Percentiles rank a stretch among this genome's conserved stretches.
Conservation (phyloP, 2,797 vertebrate species). For the Sebastes iracundus region DNA sequence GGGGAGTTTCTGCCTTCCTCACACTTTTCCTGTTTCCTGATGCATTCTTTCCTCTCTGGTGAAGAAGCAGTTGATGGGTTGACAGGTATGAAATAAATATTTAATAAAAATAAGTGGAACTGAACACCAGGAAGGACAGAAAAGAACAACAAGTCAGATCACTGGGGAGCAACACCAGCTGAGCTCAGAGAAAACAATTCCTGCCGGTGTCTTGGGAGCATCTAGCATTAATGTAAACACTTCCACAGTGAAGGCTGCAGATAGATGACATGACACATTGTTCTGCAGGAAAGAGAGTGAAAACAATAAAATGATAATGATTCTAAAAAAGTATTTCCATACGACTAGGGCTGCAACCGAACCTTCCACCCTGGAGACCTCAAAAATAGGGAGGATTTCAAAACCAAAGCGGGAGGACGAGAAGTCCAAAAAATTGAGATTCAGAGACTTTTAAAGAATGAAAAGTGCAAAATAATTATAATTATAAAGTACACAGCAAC, state of each 20-base stretch:
- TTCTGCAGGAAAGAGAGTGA: slow-evolving; percentile 12
- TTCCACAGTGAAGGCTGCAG: slow-evolving; percentile 9
- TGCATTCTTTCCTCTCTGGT: slow-evolving; percentile 48
- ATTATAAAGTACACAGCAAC: too few species aligned
- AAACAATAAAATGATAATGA: background rate
- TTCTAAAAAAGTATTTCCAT: background rate
- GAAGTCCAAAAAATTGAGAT: too few species aligned
- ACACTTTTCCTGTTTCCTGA: slow-evolving; percentile 52
- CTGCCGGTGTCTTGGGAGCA: slow-evolving; percentile 16
- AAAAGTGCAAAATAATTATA: too few species aligned
- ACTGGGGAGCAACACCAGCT: slow-evolving; percentile 25
- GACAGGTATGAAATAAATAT: slow-evolving; percentile 34
- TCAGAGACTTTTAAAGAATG: too few species aligned
- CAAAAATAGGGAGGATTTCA: too few species aligned
- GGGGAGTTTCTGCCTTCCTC: slow-evolving; percentile 48
- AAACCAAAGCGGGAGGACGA: too few species aligned
- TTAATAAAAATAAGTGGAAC: slow-evolving; percentile 26
- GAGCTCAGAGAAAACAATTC: slow-evolving; percentile 41
- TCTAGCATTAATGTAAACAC: slow-evolving; percentile 38
- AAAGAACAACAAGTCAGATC: slow-evolving; percentile 50
- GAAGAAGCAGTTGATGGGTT: slow-evolving; percentile 48
- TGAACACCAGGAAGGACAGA: slow-evolving; percentile 32
- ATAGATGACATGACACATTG: slow-evolving; percentile 46
- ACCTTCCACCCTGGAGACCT: too few species aligned
- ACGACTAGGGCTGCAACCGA: background rate